Conservation (phyloP, 2,888 invertebrate species). For the Chironomus tentans region DNA sequence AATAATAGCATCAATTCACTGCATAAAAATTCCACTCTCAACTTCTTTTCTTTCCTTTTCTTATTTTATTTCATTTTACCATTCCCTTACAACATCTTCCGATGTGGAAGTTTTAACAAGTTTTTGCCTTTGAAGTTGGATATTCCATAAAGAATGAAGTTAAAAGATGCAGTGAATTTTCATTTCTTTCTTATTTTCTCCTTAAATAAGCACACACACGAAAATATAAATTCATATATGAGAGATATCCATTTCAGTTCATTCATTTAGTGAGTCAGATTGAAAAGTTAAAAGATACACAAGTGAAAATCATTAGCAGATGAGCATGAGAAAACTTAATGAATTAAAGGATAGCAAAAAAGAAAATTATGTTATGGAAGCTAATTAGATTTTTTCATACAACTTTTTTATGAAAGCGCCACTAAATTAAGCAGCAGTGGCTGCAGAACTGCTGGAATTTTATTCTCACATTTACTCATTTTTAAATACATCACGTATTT, state of each 20-base stretch:
- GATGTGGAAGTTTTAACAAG: neutral
- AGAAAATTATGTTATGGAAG: neutral
- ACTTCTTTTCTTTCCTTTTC: too few species aligned
- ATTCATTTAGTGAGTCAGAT: neutral
- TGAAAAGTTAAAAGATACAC: neutral
- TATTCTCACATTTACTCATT: slow-evolving; percentile 11
- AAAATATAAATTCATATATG: neutral
- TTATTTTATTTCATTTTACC: too few species aligned
- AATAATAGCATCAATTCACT: too few species aligned
- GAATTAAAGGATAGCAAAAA: neutral
- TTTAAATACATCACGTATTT: slow-evolving; percentile 24
- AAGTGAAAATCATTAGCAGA: neutral
- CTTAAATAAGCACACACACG: too few species aligned
- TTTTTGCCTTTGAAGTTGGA: neutral
- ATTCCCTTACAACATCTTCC: too few species aligned
- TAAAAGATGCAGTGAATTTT: neutral
- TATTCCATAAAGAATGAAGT: neutral
- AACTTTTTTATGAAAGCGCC: neutral
- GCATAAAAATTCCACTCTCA: too few species aligned
- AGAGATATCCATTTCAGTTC: neutral
- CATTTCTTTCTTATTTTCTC: neutral
- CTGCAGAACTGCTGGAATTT: neutral
- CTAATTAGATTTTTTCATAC: slow-evolving; percentile 1
- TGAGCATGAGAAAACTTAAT: neutral
- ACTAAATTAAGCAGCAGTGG: too few species aligned